A percentile compares a stretch with the other conserved stretches of the same genome.
phyloP scores from a whole-genome alignment of 2,797 vertebrate species.

The Spea hammondii region DNA sequence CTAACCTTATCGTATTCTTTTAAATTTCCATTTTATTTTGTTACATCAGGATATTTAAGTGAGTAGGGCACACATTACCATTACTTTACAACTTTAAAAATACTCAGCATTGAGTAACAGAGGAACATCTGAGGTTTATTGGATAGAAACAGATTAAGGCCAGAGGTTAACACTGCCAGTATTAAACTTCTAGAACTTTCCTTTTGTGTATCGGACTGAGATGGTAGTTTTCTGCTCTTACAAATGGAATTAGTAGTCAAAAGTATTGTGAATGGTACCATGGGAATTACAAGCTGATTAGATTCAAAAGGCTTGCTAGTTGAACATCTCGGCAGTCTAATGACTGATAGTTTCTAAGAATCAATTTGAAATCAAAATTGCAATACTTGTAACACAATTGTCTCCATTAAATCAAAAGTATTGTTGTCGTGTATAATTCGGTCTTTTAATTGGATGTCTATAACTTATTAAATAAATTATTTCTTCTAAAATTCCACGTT shows the following conservation, averaged over 20 bases:
- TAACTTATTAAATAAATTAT: not conserved
- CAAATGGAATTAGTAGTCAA: constrained; percentile 1
- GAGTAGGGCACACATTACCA: not conserved
- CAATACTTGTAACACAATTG: not conserved
- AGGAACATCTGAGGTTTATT: constrained; percentile 26
- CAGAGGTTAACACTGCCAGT: constrained; percentile 16
- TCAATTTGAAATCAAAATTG: not conserved
- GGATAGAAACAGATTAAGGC: constrained; percentile 13
- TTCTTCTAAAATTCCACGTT: not conserved
- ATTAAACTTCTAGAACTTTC: not conserved
- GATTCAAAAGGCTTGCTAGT: not conserved
- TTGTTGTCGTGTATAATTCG: not conserved
- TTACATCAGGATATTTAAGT: constrained; percentile 14
- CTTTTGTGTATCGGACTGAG: not conserved
- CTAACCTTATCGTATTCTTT: constrained; percentile 3
- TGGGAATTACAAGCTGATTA: constrained; percentile 1
- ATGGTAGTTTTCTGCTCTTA: not conserved
- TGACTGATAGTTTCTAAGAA: not conserved
- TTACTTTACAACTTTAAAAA: constrained; percentile 23
- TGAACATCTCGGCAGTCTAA: not conserved
- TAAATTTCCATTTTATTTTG: not conserved
- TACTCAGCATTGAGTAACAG: not conserved
- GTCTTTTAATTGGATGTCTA: constrained; percentile 12
- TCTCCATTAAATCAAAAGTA: not conserved
- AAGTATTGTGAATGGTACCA: not conserved